Evolutionary conservation across 2,113 vertebrate genomes (phyloP).

Genomic region (Oceanites oceanicus): DNA sequence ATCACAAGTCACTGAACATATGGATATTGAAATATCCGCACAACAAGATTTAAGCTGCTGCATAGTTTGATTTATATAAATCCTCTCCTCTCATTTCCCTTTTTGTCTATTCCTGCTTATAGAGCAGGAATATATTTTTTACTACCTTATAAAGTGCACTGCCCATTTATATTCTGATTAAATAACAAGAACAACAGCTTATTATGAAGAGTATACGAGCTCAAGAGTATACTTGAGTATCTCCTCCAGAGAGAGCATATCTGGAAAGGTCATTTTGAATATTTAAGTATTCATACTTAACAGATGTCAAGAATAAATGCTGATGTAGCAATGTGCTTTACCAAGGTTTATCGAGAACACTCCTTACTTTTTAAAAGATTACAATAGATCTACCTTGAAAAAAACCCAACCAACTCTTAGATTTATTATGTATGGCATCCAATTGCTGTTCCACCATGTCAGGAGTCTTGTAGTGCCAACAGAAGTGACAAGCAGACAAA

Average conservation of each 20-base stretch:
- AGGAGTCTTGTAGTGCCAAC: not conserved
- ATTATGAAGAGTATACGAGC: not conserved
- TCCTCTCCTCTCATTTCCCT: not conserved
- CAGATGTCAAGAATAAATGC: not conserved
- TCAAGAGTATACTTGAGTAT: not conserved
- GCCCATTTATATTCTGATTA: not conserved
- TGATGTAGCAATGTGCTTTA: not conserved
- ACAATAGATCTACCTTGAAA: not conserved
- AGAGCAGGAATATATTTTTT: not conserved
- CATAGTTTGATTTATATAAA: not conserved
- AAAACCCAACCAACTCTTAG: not conserved
- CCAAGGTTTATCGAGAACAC: not conserved
- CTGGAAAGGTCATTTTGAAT: not conserved
- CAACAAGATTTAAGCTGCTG: not conserved
- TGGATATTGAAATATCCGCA: not conserved
- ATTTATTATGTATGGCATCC: not conserved
- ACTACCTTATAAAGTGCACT: not conserved
- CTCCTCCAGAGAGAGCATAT: not conserved
- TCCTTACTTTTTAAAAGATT: not conserved
- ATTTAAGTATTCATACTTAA: not conserved
- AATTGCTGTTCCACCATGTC: not conserved
- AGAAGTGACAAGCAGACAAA: not conserved
- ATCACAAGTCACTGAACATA: not conserved
- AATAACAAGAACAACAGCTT: not conserved
- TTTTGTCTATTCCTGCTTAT: not conserved